Evolutionary conservation across 1,140 invertebrate genomes (phyloP).

Genomic region (Diachasmimorpha longicaudata): DNA sequence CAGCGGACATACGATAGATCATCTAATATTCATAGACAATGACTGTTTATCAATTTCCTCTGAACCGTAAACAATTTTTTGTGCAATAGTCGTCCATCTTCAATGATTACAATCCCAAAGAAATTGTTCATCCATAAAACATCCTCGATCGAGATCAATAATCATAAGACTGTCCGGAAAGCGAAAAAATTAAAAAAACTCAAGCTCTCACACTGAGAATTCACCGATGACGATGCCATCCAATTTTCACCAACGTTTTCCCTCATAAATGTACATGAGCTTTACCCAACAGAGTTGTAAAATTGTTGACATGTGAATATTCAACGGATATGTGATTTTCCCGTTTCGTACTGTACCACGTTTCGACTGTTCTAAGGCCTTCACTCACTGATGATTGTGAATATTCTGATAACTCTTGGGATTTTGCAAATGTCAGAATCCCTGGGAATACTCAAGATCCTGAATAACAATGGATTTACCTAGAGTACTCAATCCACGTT

Average conservation of each 20-base stretch:
- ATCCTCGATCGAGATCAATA: too few species aligned
- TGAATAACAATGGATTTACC: not conserved
- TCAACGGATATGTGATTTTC: not conserved
- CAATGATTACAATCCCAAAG: too few species aligned
- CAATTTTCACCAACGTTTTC: not conserved
- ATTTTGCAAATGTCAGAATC: not conserved
- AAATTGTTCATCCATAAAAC: too few species aligned
- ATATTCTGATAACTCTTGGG: not conserved
- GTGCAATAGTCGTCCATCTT: too few species aligned
- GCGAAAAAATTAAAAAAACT: too few species aligned
- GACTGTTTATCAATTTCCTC: too few species aligned
- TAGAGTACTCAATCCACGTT: not conserved
- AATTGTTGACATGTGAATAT: slow-evolving; percentile 11
- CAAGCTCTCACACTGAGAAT: not conserved
- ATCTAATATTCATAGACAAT: too few species aligned
- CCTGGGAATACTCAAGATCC: not conserved
- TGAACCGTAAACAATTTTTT: too few species aligned
- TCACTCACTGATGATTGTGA: not conserved
- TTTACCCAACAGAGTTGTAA: not conserved
- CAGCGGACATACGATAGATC: too few species aligned
- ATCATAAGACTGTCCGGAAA: too few species aligned
- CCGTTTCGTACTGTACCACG: not conserved
- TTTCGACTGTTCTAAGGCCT: not conserved
- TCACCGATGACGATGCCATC: not conserved
- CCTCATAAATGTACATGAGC: not conserved